A percentile compares a stretch with the other conserved stretches of the same genome.
Evolutionary conservation across 1,140 invertebrate genomes (phyloP).

Genomic region (Drosophila cardini): DNA sequence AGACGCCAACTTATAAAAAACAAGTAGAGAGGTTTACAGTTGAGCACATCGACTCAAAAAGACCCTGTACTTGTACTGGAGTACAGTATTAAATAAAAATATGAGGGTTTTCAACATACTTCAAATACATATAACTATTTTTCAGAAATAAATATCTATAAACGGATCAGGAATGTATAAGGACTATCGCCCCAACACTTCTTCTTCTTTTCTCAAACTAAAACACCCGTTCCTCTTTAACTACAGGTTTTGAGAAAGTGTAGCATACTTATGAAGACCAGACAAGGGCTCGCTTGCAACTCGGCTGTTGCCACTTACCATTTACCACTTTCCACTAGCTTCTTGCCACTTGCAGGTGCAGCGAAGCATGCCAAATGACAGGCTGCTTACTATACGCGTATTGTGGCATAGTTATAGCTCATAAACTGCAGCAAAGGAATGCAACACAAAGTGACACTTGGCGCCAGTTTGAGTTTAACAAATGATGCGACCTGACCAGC

Average conservation of each 20-base stretch:
- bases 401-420: slow-evolving; percentile 35
- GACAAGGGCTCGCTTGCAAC: slow-evolving; percentile 18
- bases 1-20: slow-evolving; percentile 16
- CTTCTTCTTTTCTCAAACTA: no score
- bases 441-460: slow-evolving; percentile 54
- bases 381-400: slow-evolving; percentile 27
- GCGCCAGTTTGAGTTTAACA: slow-evolving; percentile 3
- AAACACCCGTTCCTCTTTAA: no score
- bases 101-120: no score
- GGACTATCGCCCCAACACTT: no score
- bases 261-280: slow-evolving; percentile 53
- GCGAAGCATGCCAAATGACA: slow-evolving; percentile 66
- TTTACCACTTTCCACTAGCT: slow-evolving; percentile 8
- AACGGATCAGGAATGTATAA: no score
- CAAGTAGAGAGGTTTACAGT: background rate
- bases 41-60: background rate
- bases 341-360: slow-evolving; percentile 49
- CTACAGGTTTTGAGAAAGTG: slow-evolving; percentile 5
- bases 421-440: slow-evolving; percentile 60
- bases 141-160: no score
- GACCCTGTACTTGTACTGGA: no score
- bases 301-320: slow-evolving; percentile 7
- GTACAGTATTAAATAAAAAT: no score
- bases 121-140: no score
- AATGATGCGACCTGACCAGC: slow-evolving; percentile 38